Percentiles rank a stretch among this genome's conserved stretches.
Evolutionary conservation across 1,140 invertebrate species (phyloP).

Genomic region (Tenebrio molitor): DNA sequence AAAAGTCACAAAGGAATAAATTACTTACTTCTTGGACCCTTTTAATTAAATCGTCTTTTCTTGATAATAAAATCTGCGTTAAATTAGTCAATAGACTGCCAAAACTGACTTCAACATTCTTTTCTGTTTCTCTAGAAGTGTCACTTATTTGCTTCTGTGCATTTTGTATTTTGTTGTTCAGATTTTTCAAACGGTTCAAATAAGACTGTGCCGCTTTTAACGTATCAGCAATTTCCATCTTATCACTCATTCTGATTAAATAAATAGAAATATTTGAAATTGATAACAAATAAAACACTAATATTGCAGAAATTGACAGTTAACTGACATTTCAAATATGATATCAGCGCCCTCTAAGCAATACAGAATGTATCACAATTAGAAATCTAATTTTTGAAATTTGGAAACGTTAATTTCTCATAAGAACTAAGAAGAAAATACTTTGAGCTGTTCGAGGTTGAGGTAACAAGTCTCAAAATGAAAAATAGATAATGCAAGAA

Average conservation of each 20-base stretch:
- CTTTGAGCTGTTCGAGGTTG: too few relatives aligned
- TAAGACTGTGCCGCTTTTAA: constrained; percentile 56
- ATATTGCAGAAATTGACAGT: background rate
- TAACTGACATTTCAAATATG: background rate
- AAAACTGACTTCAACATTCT: constrained; percentile 55
- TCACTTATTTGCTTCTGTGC: constrained; percentile 55
- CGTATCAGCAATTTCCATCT: constrained; percentile 48
- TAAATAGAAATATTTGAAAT: constrained; percentile 2
- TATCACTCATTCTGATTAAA: constrained; percentile 39
- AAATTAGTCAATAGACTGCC: constrained; percentile 51
- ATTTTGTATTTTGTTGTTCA: constrained; percentile 52
- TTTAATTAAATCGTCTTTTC: constrained; percentile 52
- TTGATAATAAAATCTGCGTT: constrained; percentile 48
- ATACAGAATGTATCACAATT: too few relatives aligned
- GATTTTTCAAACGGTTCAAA: constrained; percentile 50
- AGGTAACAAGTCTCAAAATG: too few relatives aligned
- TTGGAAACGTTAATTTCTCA: too few relatives aligned
- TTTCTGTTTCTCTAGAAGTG: constrained; percentile 53
- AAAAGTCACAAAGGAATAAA: background rate
- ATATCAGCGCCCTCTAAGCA: too few relatives aligned
- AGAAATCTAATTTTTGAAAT: too few relatives aligned
- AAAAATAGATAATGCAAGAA: too few relatives aligned
- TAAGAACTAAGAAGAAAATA: too few relatives aligned
- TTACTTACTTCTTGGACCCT: constrained; percentile 54
- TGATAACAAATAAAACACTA: constrained; percentile 8